phyloP scores from a whole-genome alignment of 1,140 invertebrate genomes.

The Calosoma granatense region DNA sequence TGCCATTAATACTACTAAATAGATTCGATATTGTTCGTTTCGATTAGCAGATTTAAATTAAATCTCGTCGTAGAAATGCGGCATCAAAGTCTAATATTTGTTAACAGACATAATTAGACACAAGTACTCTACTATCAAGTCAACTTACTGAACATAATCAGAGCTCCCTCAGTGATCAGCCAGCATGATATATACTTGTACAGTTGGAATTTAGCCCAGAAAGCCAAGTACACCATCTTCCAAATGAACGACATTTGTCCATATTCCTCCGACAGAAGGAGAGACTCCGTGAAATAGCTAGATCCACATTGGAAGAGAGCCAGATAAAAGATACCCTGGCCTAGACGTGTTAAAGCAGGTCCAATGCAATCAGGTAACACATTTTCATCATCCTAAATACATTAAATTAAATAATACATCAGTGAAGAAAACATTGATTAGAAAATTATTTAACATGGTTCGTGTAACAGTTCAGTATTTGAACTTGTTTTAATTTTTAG shows the following conservation, averaged over 20 bases:
- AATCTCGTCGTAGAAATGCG: no score
- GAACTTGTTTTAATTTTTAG: no score
- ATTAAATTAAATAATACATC: not conserved
- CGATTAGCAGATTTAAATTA: no score
- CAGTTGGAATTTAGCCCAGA: constrained; percentile 76
- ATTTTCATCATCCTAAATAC: constrained; percentile 3
- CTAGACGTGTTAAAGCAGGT: constrained; percentile 44
- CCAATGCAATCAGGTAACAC: constrained; percentile 37
- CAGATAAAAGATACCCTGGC: constrained; percentile 62
- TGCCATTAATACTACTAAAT: no score
- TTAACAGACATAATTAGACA: constrained; percentile 9
- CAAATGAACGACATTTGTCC: constrained; percentile 46
- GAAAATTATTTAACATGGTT: no score
- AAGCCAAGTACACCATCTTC: constrained; percentile 54
- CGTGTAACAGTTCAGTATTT: no score
- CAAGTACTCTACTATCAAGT: constrained; percentile 8
- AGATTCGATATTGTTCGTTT: no score
- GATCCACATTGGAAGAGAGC: constrained; percentile 60
- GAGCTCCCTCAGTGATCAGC: constrained; percentile 76
- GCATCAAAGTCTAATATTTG: no score
- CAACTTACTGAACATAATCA: constrained; percentile 49
- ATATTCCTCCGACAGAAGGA: constrained; percentile 56
- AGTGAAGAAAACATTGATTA: not conserved
- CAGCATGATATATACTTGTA: constrained; percentile 90
- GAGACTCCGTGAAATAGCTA: constrained; percentile 57